phyloP scores from a whole-genome alignment of 2,113 vertebrate genomes.

The Colinus virginianus region DNA sequence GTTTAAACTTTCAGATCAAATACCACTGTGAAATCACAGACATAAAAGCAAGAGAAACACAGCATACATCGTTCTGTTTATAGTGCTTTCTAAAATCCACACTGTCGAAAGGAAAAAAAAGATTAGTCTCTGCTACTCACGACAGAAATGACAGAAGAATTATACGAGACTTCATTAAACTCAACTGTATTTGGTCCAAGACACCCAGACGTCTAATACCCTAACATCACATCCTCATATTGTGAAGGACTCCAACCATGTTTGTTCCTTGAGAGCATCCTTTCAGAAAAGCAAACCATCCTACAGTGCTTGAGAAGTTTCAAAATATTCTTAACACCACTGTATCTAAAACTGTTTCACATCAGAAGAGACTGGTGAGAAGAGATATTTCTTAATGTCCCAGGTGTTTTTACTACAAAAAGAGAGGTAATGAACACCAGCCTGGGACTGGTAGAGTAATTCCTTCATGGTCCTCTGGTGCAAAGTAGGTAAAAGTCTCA shows the following conservation, averaged over 20 bases:
- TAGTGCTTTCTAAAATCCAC: neutral
- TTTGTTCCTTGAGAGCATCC: neutral
- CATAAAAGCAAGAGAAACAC: neutral
- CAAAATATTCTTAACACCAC: neutral
- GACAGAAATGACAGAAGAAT: fast-evolving
- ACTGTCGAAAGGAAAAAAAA: neutral
- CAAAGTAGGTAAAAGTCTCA: neutral
- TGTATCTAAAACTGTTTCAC: neutral
- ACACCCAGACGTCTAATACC: neutral
- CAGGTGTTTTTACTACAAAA: neutral
- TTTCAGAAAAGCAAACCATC: neutral
- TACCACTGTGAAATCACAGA: neutral
- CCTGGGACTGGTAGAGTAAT: neutral
- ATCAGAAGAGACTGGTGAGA: neutral
- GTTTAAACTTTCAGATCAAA: neutral
- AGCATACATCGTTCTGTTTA: neutral
- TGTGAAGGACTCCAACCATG: neutral
- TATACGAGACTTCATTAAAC: neutral
- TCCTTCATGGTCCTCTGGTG: neutral
- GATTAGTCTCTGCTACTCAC: neutral
- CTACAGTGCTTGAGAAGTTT: neutral
- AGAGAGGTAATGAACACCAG: neutral
- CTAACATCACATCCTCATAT: neutral
- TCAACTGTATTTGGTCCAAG: neutral
- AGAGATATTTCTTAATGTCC: neutral